A percentile compares a stretch with the other conserved stretches of the same genome.
These are phyloP conservation scores for Andricus quercusramuli DNA, from an alignment of 2,888 invertebrate species.

Conservation along the genomic window DNA sequence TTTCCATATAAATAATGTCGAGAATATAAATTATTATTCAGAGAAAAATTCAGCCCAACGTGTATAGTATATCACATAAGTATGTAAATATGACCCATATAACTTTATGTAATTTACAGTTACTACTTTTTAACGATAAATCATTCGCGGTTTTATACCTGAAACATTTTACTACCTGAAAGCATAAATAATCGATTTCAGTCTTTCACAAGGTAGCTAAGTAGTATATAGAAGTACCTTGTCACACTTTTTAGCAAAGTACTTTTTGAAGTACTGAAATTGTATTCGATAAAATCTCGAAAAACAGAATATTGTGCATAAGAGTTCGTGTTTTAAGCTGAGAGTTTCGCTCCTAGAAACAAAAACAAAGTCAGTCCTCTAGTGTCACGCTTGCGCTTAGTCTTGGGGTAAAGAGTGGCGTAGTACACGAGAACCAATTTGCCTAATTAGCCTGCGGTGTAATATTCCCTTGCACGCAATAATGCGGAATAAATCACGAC, in stretches of 20 bases:
- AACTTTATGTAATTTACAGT: conserved; percentile 31
- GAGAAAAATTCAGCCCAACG: conserved; percentile 28
- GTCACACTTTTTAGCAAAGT: conserved; percentile 1
- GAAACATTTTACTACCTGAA: conserved; percentile 11
- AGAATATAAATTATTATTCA: conserved; percentile 14
- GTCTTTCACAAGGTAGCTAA: neutral
- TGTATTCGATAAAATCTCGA: neutral
- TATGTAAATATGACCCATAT: conserved; percentile 36
- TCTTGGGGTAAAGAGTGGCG: conserved; percentile 29
- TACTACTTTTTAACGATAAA: conserved; percentile 31
- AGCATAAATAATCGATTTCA: conserved; percentile 29
- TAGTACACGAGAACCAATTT: conserved; percentile 41
- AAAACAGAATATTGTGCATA: conserved; percentile 8
- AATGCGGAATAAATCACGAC: conserved; percentile 41
- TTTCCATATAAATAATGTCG: conserved; percentile 21
- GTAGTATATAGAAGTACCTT: conserved; percentile 21
- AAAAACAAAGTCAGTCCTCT: conserved; percentile 35
- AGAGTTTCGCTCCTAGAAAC: conserved; percentile 13
- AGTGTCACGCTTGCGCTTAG: conserved; percentile 30
- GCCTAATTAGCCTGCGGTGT: conserved; percentile 40
- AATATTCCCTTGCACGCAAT: conserved; percentile 42
- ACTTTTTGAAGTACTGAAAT: neutral
- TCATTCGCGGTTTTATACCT: conserved; percentile 24
- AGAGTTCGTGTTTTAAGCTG: conserved; percentile 17
- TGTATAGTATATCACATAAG: conserved; percentile 23